Evolutionary conservation across 2,113 vertebrate species (phyloP).

Genomic region (Notiomystis cincta): DNA sequence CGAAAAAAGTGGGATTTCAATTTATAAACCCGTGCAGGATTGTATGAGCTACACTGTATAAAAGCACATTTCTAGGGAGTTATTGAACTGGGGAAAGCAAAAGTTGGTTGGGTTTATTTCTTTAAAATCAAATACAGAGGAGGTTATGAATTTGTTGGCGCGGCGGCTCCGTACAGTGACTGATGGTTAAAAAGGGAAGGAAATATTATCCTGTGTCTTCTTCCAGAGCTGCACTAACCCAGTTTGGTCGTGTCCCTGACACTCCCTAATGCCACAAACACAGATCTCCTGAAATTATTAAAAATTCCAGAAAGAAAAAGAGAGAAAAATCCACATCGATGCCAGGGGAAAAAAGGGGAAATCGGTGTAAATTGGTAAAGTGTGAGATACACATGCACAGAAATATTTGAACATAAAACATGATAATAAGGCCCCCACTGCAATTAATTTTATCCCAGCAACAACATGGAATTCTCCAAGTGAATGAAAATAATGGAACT

Average conservation of each 20-base stretch:
- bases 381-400: background rate
- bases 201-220: conserved; percentile 19
- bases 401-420: background rate
- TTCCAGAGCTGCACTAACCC: background rate
- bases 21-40: background rate
- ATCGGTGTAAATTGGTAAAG: background rate
- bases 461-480: conserved; percentile 23
- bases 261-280: conserved; percentile 2
- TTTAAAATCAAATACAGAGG: background rate
- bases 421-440: conserved; percentile 2
- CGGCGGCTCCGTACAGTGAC: background rate
- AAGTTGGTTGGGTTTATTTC: background rate
- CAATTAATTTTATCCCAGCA: background rate
- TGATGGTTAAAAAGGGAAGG: conserved; percentile 8
- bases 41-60: background rate
- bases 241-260: background rate
- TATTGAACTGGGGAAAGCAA: background rate
- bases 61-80: conserved; percentile 12
- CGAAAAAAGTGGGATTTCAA: background rate
- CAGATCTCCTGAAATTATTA: conserved; percentile 27
- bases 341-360: background rate
- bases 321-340: background rate
- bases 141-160: background rate
- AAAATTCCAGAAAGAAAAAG: background rate
- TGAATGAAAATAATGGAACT: conserved; percentile 12